Evolutionary conservation across 2,113 vertebrate genomes (phyloP), one percentile per base, ranked within the genome.

Genomic region (Urocynchramus pylzowi): DNA sequence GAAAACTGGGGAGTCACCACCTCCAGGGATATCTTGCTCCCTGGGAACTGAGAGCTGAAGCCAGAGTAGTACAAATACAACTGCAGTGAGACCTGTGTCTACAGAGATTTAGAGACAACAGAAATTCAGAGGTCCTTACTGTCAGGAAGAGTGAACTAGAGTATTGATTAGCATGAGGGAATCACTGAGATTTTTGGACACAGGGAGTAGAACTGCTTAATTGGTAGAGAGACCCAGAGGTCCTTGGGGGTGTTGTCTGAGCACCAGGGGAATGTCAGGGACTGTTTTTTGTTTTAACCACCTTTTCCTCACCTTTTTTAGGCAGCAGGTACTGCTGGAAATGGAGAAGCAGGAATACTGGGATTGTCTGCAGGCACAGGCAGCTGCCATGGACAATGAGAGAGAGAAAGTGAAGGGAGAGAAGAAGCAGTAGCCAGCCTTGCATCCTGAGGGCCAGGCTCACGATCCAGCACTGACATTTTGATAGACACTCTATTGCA

Each of bases 301-400:
- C 20, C 2, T 4, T 75, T 76, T 41, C 21, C 39, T 8, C 37
- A n/a, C 35, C 52, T 26, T 45, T 45, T 2, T 44, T 75, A 97
- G 96, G 76, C 68, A 95, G 65, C 78, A 87, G 70, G 35, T 52
- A 67, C 67, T 77, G 21, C 37, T 82, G 57, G 92, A 73, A 28
- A n/a, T 80, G 22, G 47, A 65, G 20, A 80, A 95, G 1, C 85
- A 94, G 7, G 87, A 95, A 44, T 97, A 90, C 74, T 97, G 97
- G 96, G 88, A 52, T 83, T 27, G 2, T 53, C 79, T 97, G 70
- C 74, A 75, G 80, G 69, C 69, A 44, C 52, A 28, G 31, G 96
- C 96, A 71, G 87, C 84, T 76, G 74, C 84, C 49, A 89, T 90
- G 84, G 93, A 89, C 33, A 27, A 21, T 15, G 74, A 94, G 64